Conservation (phyloP, 2,888 invertebrate genomes). For the Formica aserva region DNA sequence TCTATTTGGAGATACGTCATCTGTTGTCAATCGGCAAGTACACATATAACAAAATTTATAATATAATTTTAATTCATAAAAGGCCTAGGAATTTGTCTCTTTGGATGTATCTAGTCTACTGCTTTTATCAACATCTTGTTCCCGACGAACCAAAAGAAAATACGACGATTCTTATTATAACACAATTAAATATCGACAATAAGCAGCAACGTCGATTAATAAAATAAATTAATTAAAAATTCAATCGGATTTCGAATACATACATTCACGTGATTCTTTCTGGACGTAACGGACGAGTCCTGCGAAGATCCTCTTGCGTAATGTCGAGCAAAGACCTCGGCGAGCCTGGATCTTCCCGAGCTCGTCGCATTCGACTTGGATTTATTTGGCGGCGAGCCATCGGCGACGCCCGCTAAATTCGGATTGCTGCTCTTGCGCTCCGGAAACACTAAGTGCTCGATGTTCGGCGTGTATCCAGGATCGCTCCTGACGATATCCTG, state of each 20-base stretch:
- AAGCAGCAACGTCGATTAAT: neutral
- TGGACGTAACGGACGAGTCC: conserved; percentile 75
- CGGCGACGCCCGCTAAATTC: conserved; percentile 76
- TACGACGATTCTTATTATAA: neutral
- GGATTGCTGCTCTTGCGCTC: conserved; percentile 86
- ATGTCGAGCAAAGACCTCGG: conserved; percentile 87
- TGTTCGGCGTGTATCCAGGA: conserved; percentile 87
- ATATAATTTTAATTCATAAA: neutral
- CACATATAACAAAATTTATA: neutral
- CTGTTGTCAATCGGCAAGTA: neutral
- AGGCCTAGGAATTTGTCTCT: neutral
- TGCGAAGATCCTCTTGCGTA: conserved; percentile 81
- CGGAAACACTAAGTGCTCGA: conserved; percentile 88
- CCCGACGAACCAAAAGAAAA: neutral
- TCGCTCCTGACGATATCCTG: conserved; percentile 84
- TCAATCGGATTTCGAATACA: conserved; percentile 49
- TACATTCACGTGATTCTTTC: conserved; percentile 81
- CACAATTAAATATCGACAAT: neutral
- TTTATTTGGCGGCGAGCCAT: conserved; percentile 77
- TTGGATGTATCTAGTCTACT: neutral
- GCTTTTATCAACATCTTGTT: neutral
- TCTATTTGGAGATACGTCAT: neutral
- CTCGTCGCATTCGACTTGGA: conserved; percentile 75
- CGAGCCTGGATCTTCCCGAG: conserved; percentile 85
- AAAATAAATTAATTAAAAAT: neutral